Conservation (phyloP, 2,888 invertebrate genomes). For the Hirtodrosophila histrioides region DNA sequence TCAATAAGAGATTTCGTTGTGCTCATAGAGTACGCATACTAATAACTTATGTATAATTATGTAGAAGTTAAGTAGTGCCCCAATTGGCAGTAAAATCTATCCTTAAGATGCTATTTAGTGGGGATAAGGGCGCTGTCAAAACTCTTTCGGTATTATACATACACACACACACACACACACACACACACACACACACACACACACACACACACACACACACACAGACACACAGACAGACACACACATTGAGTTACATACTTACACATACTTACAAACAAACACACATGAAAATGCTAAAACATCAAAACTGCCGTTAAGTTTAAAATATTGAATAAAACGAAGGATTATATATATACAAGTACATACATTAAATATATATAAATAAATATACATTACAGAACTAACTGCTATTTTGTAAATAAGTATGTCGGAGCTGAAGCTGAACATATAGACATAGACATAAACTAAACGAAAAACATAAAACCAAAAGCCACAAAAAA, state of each 20-base stretch:
- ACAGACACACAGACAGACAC: conserved; percentile 16
- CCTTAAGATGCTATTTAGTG: no score
- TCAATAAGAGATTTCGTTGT: conserved; percentile 14
- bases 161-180: conserved; percentile 18
- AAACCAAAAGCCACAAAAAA: conserved; percentile 34
- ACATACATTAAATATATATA: conserved; percentile 37
- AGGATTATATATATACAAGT: conserved; percentile 35
- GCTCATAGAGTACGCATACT: conserved; percentile 13
- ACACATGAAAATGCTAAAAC: conserved; percentile 63
- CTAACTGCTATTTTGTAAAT: conserved; percentile 76
- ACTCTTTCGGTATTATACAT: conserved; percentile 22
- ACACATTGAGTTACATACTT: conserved; percentile 15
- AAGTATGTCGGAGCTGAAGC: conserved; percentile 71
- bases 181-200: conserved; percentile 22
- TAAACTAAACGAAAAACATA: conserved; percentile 28
- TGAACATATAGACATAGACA: conserved; percentile 70
- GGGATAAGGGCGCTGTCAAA: conserved; percentile 16
- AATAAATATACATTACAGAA: conserved; percentile 58
- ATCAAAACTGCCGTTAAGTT: conserved; percentile 79
- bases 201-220: conserved; percentile 20
- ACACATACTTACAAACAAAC: conserved; percentile 27
- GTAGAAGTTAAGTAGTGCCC: conserved; percentile 23
- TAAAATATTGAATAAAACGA: conserved; percentile 60
- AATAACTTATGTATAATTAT: conserved; percentile 18
- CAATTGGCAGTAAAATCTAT: conserved; percentile 32